Evolutionary conservation across 1,140 invertebrate species (phyloP).

Genomic region (Nasonia longicornis): DNA sequence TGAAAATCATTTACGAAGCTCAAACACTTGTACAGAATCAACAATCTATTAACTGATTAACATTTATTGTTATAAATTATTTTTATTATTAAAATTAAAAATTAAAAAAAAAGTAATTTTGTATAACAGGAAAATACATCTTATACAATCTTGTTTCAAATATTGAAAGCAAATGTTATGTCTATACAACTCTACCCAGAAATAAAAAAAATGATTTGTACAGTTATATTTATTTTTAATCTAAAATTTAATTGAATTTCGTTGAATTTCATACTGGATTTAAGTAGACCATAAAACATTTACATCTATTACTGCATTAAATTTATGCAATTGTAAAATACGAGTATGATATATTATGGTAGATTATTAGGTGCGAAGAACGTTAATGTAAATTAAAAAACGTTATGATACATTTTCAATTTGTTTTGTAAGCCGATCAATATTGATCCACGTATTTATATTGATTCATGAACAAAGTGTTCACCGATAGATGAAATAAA

Average conservation of each 20-base stretch:
- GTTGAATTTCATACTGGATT: neutral
- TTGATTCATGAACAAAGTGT: too few species aligned
- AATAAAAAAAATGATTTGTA: neutral
- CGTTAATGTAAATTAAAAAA: too few species aligned
- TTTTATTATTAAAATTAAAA: neutral
- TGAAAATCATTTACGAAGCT: neutral
- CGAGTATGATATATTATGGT: too few species aligned
- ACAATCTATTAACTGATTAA: neutral
- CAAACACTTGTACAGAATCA: neutral
- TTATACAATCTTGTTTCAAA: neutral
- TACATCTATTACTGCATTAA: too few species aligned
- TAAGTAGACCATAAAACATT: neutral
- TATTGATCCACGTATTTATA: too few species aligned
- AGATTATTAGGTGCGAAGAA: too few species aligned
- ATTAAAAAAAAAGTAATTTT: neutral
- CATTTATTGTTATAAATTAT: neutral
- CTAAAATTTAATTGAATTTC: neutral
- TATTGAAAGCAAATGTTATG: too few species aligned
- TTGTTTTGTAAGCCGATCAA: too few species aligned
- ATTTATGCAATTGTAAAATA: too few species aligned
- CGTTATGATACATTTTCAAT: too few species aligned
- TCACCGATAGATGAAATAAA: too few species aligned
- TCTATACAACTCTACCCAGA: too few species aligned
- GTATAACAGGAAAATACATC: neutral
- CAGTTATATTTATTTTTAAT: neutral